phyloP scores from a whole-genome alignment of 2,888 invertebrate genomes.

The Cerastis leucographa region DNA sequence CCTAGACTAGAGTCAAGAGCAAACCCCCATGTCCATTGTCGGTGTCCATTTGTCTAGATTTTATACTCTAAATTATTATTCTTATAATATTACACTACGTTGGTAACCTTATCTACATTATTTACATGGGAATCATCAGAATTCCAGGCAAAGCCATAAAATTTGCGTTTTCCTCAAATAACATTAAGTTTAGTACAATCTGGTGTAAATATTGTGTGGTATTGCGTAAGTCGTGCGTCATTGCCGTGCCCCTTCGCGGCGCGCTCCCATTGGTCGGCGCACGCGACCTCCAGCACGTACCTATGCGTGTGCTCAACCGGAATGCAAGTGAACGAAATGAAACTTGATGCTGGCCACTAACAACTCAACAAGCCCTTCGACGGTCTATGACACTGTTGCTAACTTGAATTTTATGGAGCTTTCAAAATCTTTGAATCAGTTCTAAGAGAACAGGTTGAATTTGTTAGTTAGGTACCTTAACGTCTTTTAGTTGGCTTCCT shows the following conservation, averaged over 20 bases:
- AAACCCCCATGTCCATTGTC: too few species aligned
- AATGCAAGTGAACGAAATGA: constrained; percentile 54
- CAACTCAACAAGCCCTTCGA: constrained; percentile 24
- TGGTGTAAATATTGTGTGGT: constrained; percentile 57
- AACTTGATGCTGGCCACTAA: constrained; percentile 31
- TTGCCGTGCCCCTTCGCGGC: constrained; percentile 78
- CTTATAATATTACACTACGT: not conserved
- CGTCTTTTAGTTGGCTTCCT: not conserved
- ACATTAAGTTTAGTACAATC: constrained; percentile 7
- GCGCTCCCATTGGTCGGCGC: constrained; percentile 74
- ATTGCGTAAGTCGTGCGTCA: constrained; percentile 83
- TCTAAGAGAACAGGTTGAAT: constrained; percentile 3
- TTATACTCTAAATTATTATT: not conserved
- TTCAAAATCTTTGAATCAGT: constrained; percentile 34
- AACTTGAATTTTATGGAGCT: constrained; percentile 6
- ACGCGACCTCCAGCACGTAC: constrained; percentile 72
- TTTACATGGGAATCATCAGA: constrained; percentile 3
- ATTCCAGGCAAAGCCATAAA: constrained; percentile 13
- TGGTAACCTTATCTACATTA: not conserved
- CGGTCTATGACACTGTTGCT: constrained; percentile 21
- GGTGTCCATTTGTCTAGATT: not conserved
- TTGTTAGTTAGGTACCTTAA: not conserved
- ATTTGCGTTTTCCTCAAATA: constrained; percentile 32
- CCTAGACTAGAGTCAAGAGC: too few species aligned
- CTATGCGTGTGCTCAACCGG: constrained; percentile 57